Evolutionary conservation across 2,113 vertebrate genomes (phyloP), one percentile per base, ranked within the genome.

Genomic region (Thalassarche chlororhynchos): DNA sequence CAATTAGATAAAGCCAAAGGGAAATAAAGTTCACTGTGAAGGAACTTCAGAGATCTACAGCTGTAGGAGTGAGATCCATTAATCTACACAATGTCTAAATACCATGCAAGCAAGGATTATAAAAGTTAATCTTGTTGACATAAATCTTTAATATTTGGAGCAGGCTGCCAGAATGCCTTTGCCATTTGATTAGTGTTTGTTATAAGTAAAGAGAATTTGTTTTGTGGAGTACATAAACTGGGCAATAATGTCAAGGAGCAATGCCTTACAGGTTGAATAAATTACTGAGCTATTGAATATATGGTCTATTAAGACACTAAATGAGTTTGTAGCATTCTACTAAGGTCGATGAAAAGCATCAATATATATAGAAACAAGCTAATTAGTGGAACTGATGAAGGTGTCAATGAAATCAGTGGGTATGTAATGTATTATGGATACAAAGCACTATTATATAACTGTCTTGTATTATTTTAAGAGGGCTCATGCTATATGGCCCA

Each of bases 61-160:
- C 32, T 69, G 61, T 24, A 78, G 57, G 44, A 84, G 12, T 14
- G 58, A 93, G 77, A 91, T 62, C 64, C 86, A 84, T 93, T 96
- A 91, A 95, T 93, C 78, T 87, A 70, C 58, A 81, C 17, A 60
- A 49, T 38, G 38, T 87, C 72, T 91, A 93, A 91, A 88, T 89
- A 82, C 46, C 18, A 47, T 70, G 40, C 51, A 49, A 96, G 64
- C 17, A 74, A 87, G 36, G 75, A 91, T 89, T 92, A 72, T 82
- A 85, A 79, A 91, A 96, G 77, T 69, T 95, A 93, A 86, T 86
- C 64, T 82, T 91, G 75, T 82, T 95, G 71, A 89, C 52, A 84
- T 93, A 88, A 97, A 93, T 97, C 75, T 91, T 94, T 86, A 96
- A 76, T 95, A 91, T 93, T 94, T 19, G 7, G 32, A 90, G 40